Evolutionary conservation across 2,113 vertebrate genomes (phyloP).

Genomic region (Damaliscus lunatus): DNA sequence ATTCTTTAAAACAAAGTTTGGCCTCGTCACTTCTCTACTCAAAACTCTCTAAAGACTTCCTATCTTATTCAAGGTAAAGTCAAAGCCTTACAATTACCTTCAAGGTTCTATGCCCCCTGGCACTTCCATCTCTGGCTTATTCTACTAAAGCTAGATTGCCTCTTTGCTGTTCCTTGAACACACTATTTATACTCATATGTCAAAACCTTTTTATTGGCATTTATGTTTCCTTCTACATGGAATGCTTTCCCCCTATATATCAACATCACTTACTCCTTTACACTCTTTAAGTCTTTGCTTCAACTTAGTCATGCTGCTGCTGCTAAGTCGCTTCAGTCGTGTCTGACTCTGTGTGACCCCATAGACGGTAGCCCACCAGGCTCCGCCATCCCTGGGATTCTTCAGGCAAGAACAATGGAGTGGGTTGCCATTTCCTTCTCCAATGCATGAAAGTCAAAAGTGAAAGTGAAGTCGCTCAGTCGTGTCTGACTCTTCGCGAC

Average conservation of each 20-base stretch:
- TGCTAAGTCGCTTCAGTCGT: too few species aligned
- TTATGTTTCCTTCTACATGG: background rate
- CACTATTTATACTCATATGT: background rate
- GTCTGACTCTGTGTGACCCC: too few species aligned
- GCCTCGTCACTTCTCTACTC: background rate
- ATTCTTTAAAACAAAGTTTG: background rate
- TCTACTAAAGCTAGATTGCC: too few species aligned
- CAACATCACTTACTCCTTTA: background rate
- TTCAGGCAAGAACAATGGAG: too few species aligned
- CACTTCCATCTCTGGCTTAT: background rate
- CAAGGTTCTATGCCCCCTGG: background rate
- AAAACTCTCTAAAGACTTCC: background rate
- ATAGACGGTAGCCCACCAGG: too few species aligned
- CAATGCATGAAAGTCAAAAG: too few species aligned
- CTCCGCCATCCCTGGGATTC: too few species aligned
- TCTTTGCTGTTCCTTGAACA: background rate
- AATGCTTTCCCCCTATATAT: background rate
- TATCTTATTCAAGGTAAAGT: background rate
- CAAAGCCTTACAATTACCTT: background rate
- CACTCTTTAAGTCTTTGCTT: background rate
- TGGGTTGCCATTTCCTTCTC: too few species aligned
- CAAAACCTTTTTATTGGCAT: background rate
- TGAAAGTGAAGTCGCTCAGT: too few species aligned
- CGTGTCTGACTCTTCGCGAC: accelerated
- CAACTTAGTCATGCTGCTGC: background rate